Evolutionary conservation across 2,888 invertebrate species (phyloP).

Genomic region (Hirudinaria manillensis): DNA sequence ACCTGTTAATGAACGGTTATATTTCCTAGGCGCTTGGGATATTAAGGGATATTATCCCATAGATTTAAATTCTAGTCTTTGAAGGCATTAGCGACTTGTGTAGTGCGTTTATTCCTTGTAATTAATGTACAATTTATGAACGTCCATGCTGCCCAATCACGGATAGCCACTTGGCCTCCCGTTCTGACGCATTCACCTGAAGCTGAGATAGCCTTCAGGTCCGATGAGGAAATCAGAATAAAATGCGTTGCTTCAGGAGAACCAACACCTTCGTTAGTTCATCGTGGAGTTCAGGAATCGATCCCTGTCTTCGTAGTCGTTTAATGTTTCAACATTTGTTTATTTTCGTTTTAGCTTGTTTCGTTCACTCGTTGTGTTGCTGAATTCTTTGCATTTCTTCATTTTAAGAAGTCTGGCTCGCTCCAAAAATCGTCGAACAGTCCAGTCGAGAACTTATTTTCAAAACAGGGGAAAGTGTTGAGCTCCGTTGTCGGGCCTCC

Average conservation of each 20-base stretch:
- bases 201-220: conserved; percentile 24
- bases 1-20: no score
- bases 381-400: not conserved
- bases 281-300: not conserved
- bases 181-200: conserved; percentile 13
- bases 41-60: no score
- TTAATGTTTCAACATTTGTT: not conserved
- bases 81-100: no score
- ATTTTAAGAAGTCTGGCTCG: not conserved
- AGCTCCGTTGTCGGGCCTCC: no score
- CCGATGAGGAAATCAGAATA: conserved; percentile 20
- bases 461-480: no score
- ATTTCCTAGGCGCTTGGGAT: no score
- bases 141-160: no score
- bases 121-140: no score
- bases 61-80: no score
- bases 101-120: no score
- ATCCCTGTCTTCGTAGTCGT: not conserved
- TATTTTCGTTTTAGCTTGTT: not conserved
- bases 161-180: conserved; percentile 20
- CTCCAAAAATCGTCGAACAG: not conserved
- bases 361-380: not conserved
- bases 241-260: conserved; percentile 21
- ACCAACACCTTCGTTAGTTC: conserved; percentile 27
- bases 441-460: no score